Evolutionary conservation across 2,113 vertebrate genomes (phyloP).

Genomic region (Platanista minor): DNA sequence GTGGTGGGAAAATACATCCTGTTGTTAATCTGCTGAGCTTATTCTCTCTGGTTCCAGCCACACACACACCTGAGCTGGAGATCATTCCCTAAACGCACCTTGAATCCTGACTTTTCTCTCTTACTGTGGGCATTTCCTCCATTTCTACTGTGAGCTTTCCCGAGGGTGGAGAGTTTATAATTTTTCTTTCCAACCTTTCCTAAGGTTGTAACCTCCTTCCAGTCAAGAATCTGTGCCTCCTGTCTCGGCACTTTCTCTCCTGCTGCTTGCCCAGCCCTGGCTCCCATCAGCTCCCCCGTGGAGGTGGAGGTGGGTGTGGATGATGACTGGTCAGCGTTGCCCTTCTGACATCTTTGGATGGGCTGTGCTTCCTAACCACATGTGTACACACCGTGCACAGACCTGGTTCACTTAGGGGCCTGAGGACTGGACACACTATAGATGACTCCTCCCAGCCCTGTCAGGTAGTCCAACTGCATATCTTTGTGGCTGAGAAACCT

Average conservation of each 20-base stretch:
- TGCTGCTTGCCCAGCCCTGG: neutral
- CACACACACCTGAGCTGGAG: neutral
- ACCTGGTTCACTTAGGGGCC: neutral
- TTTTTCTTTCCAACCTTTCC: neutral
- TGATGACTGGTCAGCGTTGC: neutral
- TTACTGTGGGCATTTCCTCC: neutral
- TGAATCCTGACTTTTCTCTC: neutral
- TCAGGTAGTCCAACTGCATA: neutral
- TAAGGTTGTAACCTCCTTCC: neutral
- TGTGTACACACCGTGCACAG: accelerated
- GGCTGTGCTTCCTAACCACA: neutral
- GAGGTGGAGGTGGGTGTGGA: neutral
- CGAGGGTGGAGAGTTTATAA: neutral
- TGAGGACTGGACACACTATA: neutral
- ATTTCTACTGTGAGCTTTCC: neutral
- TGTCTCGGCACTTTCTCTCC: neutral
- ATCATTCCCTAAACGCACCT: neutral
- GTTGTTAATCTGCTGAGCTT: neutral
- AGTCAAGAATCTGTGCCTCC: neutral
- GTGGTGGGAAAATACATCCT: neutral
- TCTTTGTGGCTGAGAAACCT: neutral
- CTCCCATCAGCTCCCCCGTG: neutral
- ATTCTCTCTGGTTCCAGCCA: neutral
- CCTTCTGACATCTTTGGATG: neutral
- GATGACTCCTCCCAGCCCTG: no score